Evolutionary conservation across 2,797 vertebrate species (phyloP), one percentile per base, ranked within the genome.

Genomic region (Alauda arvensis): DNA sequence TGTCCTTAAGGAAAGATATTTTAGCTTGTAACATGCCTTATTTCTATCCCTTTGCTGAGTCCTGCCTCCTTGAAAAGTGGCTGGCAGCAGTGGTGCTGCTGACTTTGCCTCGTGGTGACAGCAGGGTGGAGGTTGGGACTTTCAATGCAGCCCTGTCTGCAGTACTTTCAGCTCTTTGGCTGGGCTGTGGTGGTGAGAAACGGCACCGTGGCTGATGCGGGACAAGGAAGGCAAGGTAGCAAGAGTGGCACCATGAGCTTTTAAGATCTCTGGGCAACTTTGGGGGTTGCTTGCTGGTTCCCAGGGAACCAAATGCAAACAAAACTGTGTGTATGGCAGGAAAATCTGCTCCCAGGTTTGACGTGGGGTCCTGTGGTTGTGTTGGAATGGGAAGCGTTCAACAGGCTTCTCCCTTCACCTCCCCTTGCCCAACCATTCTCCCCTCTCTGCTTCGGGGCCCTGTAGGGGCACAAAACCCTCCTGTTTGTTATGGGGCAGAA

Each of bases 231-330:
- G n/a, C 57, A 52, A 66, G 33, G 37, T 62, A 70, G 29, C 31
- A 65, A 37, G n/a, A 0, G 0, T 9, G 29, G 16, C 61, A 55
- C 18, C n/a, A 31, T 1, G 3, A 2, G 6, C 39, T 1, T 4
- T 71, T 40, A 68, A 52, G 34, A 24, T 52, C 51, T 77, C 57
- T 3, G 14, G 46, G 25, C 0, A 6, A 9, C 48, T 83, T 31
- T 1, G 5, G 7, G 0, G 4, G 2, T 68, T 83, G 40, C 62
- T 70, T 6, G 1, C 33, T 45, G 31, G n/a, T 55, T 87, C 43
- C 25, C 29, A 75, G 33, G 16, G 61, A 76, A n/a, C 15, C 0
- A 1, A 25, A 16, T 46, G 25, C 34, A 37, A 55, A 57, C 13
- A 56, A 45, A 88, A 46, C 18, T 40, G 25, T 4, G 10, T 5